Evolutionary conservation across 2,888 invertebrate genomes (phyloP), one percentile per base, ranked within the genome.

Genomic region (Lutraria lutraria): DNA sequence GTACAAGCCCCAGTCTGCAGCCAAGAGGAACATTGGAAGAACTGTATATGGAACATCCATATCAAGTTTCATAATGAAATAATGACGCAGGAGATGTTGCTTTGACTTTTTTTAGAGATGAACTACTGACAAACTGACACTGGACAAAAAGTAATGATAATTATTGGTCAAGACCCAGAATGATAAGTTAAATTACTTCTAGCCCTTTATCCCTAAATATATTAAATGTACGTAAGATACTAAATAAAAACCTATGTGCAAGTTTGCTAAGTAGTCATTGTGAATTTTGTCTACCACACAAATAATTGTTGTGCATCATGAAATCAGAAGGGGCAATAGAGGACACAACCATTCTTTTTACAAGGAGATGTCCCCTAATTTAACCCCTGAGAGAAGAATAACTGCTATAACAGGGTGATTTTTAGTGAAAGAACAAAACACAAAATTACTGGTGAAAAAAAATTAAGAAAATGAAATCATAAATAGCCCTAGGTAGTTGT

Each of bases 291-390:
- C 76, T 76, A 76, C 76, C 76, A 76, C 76, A 76, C 76, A 76
- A 34, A 76, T 76, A 76, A 76, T 76, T 76, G 19, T 76, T 76
- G 76, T 76, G 76, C 76, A 76, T 72, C 29, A 72, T 76, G 34
- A 76, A 76, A 76, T 31, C 19, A 34, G 3, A 16, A 19, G 76
- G 76, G 15, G 31, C 76, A 76, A 76, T 19, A 76, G 19, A 31
- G 76, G 76, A 76, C 34, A 76, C 76, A 19, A 19, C 13, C 76
- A 25, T 21, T 16, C 8, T 76, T 4, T 25, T 25, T 13, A 68
- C 63, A 68, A 68, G n/a, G 31, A 76, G 19, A 56, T 76, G 76
- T 19, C 76, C 76, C 76, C 76, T 76, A 31, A 76, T 10, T 76
- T 19, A 34, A 31, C 76, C 76, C 76, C 76, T 76, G 16, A 68